Percentiles rank a stretch among this genome's conserved stretches.
These are phyloP conservation scores for Drosophila paracracens DNA, from an alignment of 2,888 invertebrate genomes.

Conservation along the genomic window DNA sequence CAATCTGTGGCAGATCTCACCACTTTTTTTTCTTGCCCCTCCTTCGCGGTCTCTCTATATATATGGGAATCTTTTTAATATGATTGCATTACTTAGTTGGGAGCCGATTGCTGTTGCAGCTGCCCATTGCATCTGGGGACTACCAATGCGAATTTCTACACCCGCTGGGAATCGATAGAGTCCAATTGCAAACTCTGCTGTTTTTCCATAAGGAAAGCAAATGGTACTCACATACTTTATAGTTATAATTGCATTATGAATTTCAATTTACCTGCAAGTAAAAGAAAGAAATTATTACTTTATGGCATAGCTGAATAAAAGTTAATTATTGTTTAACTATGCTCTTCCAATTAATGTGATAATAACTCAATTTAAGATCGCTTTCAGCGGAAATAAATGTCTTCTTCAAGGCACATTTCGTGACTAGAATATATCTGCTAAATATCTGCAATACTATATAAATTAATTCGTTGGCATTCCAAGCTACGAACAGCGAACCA, in stretches of 20 bases:
- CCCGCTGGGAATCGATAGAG: conserved; percentile 38
- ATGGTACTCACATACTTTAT: conserved; percentile 12
- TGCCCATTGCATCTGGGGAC: conserved; percentile 46
- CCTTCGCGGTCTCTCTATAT: not conserved
- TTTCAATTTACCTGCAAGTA: conserved; percentile 55
- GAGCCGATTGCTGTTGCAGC: conserved; percentile 47
- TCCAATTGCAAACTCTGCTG: not conserved
- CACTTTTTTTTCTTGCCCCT: conserved; percentile 14
- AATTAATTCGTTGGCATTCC: conserved; percentile 5
- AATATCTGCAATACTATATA: not conserved
- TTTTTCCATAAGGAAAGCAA: conserved; percentile 13
- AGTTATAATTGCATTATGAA: not conserved
- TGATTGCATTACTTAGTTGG: conserved; percentile 69
- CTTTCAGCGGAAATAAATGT: not conserved
- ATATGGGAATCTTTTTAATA: conserved; percentile 52
- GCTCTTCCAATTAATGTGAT: not conserved
- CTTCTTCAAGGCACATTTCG: not conserved
- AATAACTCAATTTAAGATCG: not conserved
- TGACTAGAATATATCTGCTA: not conserved
- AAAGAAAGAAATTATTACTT: not conserved
- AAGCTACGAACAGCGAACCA: conserved; percentile 34
- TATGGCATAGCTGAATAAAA: not conserved
- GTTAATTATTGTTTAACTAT: not conserved
- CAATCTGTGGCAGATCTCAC: conserved; percentile 33
- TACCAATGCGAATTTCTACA: conserved; percentile 17